Percentiles rank a stretch among this genome's conserved stretches.
phyloP scores from a whole-genome alignment of 2,797 vertebrate species.

The Thripadectes ignobilis region DNA sequence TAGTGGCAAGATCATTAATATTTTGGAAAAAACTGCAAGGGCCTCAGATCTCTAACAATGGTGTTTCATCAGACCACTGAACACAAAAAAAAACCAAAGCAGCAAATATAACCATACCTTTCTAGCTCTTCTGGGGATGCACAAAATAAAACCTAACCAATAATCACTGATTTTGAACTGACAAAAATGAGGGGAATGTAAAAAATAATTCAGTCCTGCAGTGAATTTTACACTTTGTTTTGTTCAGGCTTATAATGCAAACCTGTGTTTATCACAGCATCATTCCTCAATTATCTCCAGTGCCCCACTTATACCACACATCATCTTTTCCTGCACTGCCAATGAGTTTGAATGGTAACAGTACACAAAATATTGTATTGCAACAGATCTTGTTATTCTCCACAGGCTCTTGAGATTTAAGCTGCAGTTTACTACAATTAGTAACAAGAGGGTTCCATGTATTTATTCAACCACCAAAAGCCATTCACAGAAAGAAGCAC shows the following conservation, averaged over 20 bases:
- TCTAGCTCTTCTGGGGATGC: background rate
- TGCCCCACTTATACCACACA: background rate
- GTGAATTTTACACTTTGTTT: background rate
- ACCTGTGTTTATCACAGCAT: background rate
- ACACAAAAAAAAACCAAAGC: background rate
- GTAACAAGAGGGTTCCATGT: background rate
- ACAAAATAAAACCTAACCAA: background rate
- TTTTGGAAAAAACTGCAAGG: background rate
- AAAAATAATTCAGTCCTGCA: background rate
- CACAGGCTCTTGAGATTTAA: background rate
- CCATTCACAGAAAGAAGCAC: conserved; percentile 54
- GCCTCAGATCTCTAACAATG: background rate
- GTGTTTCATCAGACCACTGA: background rate
- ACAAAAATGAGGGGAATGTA: background rate
- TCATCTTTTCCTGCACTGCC: background rate
- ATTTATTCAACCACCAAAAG: conserved; percentile 54
- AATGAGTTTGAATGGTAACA: background rate
- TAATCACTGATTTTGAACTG: background rate
- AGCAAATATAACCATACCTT: background rate
- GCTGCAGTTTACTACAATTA: conserved; percentile 20
- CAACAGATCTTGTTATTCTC: background rate
- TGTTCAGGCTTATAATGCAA: background rate
- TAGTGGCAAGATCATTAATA: background rate
- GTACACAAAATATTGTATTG: background rate
- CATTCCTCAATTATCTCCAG: background rate